These are phyloP conservation scores for Smittia sp. DNA, from an alignment of 2,888 invertebrate genomes.

Conservation along the genomic window DNA sequence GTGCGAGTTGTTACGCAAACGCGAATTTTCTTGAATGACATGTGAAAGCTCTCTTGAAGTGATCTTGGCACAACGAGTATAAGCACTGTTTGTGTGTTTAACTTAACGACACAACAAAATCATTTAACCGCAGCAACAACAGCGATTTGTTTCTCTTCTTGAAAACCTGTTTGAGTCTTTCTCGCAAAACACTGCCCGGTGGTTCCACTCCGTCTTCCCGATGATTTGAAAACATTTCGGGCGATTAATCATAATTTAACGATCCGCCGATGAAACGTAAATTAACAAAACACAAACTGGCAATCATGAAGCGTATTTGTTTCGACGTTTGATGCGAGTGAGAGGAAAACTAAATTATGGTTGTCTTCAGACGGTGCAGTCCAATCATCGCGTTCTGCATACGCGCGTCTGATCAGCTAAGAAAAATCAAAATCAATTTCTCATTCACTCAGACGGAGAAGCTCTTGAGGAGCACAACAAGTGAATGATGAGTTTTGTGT, in stretches of 20 bases:
- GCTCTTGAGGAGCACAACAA: slow-evolving; percentile 5
- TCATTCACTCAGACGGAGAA: background rate
- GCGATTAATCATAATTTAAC: slow-evolving; percentile 20
- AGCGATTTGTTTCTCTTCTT: background rate
- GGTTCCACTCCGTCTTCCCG: background rate
- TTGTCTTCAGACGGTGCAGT: background rate
- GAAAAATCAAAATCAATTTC: slow-evolving; percentile 8
- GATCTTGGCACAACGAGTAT: background rate
- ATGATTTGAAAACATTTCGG: background rate
- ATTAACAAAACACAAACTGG: slow-evolving; percentile 3
- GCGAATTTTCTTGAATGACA: background rate
- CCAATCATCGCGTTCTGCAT: background rate
- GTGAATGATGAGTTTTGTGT: background rate
- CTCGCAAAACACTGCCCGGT: background rate
- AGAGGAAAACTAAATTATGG: background rate
- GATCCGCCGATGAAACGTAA: background rate
- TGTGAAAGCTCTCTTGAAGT: slow-evolving; percentile 17
- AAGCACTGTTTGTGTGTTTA: background rate
- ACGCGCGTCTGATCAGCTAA: background rate
- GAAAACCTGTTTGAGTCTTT: background rate
- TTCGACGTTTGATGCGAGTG: background rate
- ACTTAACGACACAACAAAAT: slow-evolving; percentile 9
- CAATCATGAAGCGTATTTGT: background rate
- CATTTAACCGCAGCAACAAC: background rate
- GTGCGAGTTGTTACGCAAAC: too few species aligned